Percentiles rank a stretch among this genome's conserved stretches.
These are phyloP conservation scores for Crioceris asparagi DNA, from an alignment of 2,888 invertebrate species.

Conservation along the genomic window DNA sequence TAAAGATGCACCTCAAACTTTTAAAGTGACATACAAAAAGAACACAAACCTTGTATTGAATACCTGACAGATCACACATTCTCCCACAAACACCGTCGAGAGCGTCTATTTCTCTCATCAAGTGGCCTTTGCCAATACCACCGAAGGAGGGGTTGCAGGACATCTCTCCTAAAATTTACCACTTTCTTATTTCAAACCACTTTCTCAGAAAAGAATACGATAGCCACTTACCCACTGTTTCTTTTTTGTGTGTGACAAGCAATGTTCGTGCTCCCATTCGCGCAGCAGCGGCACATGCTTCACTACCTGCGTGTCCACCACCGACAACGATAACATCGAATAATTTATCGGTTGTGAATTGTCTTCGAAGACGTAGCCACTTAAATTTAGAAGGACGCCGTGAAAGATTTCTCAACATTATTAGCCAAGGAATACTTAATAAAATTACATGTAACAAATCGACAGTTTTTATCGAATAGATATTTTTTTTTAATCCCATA, in stretches of 20 bases:
- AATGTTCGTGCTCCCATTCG: conserved; percentile 72
- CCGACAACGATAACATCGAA: conserved; percentile 77
- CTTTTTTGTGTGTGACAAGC: conserved; percentile 72
- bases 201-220: no score
- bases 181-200: neutral
- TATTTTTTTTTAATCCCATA: no score
- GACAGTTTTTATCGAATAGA: no score
- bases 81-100: conserved; percentile 74
- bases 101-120: conserved; percentile 80
- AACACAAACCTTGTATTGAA: conserved; percentile 72
- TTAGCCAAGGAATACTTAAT: no score
- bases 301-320: conserved; percentile 86
- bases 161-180: conserved; percentile 63
- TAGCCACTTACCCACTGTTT: conserved; percentile 57
- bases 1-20: neutral
- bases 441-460: no score
- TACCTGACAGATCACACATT: conserved; percentile 71
- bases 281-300: conserved; percentile 74
- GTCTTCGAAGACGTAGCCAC: neutral
- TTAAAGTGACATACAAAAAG: neutral
- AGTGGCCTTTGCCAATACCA: conserved; percentile 83
- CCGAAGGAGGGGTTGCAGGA: conserved; percentile 91
- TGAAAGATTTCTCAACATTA: conserved; percentile 1
- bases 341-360: conserved; percentile 12
- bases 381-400: neutral